Base-by-base conservation (phyloP, 1,140 invertebrate species). In the Calephelis virginiensis region DNA sequence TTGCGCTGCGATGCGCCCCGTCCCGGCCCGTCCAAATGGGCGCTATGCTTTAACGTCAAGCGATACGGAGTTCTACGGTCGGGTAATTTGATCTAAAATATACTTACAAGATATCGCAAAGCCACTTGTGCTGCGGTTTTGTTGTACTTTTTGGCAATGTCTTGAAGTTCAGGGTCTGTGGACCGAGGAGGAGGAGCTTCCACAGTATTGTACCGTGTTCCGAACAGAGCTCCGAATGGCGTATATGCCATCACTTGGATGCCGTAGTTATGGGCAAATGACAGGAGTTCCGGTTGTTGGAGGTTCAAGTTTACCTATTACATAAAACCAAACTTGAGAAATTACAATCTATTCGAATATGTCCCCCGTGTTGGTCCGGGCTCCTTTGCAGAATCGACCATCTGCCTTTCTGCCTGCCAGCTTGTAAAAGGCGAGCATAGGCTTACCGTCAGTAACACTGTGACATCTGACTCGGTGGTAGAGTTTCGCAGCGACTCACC, bases 171-270 rank as follows among this genome's bases (percentile, higher is more conserved):
- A 7, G 93, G 87, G 62, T 97, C 94, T 3, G 94, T 93, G 48
- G 93, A 70, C 4, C 93, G 74, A 63, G 92, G 93, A 4, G 93
- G 92, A 0, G 93, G 90, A n/a, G 94, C 86, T 28, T 94, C 92
- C 12, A 86, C 88, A 1, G 92, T 92, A 64, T 93, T 93, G 14
- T 92, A 91, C 86, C 92, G 93, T n/a, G 61, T 9, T 0, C 63
- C 49, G 62, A 94, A 93, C 46, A 91, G 71, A 4, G 83, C 81
- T 0, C 96, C 96, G 56, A 98, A 92, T 0, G 97, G 96, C 72
- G 94, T 94, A 88, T 97, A 98, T 1, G 94, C 96, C 43, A 94
- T 95, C 4, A 98, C 85, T 6, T 86, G 77, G 64, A 98, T 96
- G 43, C 92, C 91, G 37, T 94, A 89, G n/a, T 91, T 71, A 62